Percentiles rank a stretch among this genome's conserved stretches.
Evolutionary conservation across 1,140 invertebrate genomes (phyloP).

Genomic region (Drosophila equinoxialis): DNA sequence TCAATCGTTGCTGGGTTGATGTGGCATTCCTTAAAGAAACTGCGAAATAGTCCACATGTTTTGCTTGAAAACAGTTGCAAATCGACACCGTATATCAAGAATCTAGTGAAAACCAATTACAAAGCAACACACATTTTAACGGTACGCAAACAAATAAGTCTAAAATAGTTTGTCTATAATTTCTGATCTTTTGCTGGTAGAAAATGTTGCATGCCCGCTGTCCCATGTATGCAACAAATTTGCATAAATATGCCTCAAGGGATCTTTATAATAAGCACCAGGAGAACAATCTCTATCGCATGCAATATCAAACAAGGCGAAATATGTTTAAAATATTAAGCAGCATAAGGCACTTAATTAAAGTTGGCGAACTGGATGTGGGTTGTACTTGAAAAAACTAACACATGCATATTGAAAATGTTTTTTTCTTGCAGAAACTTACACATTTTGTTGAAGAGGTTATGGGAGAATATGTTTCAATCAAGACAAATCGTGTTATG

Average conservation of each 20-base stretch:
- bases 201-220: conserved; percentile 78
- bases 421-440: conserved; percentile 45
- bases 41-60: conserved; percentile 54
- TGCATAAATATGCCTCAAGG: conserved; percentile 42
- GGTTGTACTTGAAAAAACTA: background rate
- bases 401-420: no score
- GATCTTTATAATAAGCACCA: conserved; percentile 33
- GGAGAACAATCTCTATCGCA: conserved; percentile 57
- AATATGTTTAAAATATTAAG: conserved; percentile 68
- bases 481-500: conserved; percentile 74
- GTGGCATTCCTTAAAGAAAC: conserved; percentile 56
- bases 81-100: conserved; percentile 37
- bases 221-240: conserved; percentile 56
- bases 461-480: conserved; percentile 70
- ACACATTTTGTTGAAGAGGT: conserved; percentile 57
- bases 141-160: conserved; percentile 15
- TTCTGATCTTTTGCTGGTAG: conserved; percentile 24
- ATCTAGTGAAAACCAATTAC: conserved; percentile 45
- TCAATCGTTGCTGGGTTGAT: conserved; percentile 64
- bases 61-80: conserved; percentile 31
- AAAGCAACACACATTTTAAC: conserved; percentile 42
- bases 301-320: conserved; percentile 73
- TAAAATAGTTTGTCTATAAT: background rate
- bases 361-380: conserved; percentile 33
- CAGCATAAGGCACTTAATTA: conserved; percentile 46